phyloP scores from a whole-genome alignment of 1,140 invertebrate species.

The Bradysia coprophila region DNA sequence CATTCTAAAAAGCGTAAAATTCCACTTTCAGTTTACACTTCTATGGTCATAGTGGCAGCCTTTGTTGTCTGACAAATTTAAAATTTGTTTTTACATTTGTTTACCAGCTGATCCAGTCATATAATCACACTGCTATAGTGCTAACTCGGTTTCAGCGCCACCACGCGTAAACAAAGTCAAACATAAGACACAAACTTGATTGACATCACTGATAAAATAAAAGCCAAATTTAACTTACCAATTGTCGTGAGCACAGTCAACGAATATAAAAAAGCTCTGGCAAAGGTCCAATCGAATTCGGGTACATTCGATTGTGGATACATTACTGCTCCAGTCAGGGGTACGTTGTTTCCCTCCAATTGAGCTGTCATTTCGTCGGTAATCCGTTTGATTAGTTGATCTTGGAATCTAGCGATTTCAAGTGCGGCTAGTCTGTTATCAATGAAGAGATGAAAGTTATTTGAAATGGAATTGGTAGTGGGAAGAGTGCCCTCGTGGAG shows the following conservation, averaged over 20 bases:
- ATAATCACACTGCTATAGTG: no score
- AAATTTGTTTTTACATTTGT: no score
- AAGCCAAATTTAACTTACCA: constrained; percentile 45
- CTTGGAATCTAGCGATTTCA: constrained; percentile 78
- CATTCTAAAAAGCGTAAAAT: no score
- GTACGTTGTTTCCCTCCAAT: constrained; percentile 25
- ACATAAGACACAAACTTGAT: neutral
- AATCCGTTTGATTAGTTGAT: constrained; percentile 59
- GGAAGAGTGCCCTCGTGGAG: neutral
- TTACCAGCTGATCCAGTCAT: no score
- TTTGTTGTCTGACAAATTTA: no score
- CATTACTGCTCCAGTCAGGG: constrained; percentile 27
- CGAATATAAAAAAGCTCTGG: constrained; percentile 87
- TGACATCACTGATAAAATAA: constrained; percentile 1
- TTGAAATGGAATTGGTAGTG: neutral
- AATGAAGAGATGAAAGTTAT: no score
- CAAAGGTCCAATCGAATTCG: constrained; percentile 77
- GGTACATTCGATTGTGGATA: constrained; percentile 19
- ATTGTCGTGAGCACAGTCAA: constrained; percentile 91
- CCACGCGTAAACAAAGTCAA: no score
- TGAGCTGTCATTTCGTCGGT: constrained; percentile 45
- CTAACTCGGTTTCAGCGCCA: no score
- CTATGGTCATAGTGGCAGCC: no score
- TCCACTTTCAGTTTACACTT: no score
- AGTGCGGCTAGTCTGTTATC: constrained; percentile 41